Conservation (phyloP, 2,113 vertebrate genomes). For the Stictonetta naevosa region DNA sequence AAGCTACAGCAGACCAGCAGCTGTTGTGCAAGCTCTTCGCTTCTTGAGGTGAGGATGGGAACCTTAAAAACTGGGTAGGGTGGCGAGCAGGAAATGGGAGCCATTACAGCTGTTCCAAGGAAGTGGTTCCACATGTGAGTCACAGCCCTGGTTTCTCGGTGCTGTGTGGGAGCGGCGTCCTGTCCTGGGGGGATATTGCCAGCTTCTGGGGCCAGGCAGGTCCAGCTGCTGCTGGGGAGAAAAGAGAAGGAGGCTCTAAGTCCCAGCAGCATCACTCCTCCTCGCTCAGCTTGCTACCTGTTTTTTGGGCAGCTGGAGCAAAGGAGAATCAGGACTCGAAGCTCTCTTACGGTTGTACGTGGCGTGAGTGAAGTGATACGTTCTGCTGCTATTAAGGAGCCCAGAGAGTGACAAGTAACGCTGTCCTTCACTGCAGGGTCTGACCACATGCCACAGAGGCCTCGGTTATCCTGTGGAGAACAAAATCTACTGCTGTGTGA, state of each 20-base stretch:
- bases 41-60: constrained; percentile 50
- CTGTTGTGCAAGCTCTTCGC: constrained; percentile 28
- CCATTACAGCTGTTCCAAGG: constrained; percentile 62
- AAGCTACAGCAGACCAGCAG: not conserved
- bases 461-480: not conserved
- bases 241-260: not conserved
- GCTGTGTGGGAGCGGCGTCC: not conserved
- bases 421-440: not conserved
- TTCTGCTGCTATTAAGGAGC: not conserved
- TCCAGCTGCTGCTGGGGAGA: not conserved
- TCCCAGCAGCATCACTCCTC: not conserved
- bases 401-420: not conserved
- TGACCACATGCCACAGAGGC: not conserved
- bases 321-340: not conserved
- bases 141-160: constrained; percentile 21
- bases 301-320: not conserved
- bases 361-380: not conserved
- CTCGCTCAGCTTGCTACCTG: not conserved
- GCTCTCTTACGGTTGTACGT: not conserved
- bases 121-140: constrained; percentile 63
- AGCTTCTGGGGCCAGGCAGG: not conserved
- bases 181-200: not conserved
- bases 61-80: constrained; percentile 43
- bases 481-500: constrained; percentile 37
- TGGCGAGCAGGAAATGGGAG: constrained; percentile 61